Percentiles rank a stretch among this genome's conserved stretches.
phyloP scores from a whole-genome alignment of 2,797 vertebrate species.

The Mormyrops boulengeri region DNA sequence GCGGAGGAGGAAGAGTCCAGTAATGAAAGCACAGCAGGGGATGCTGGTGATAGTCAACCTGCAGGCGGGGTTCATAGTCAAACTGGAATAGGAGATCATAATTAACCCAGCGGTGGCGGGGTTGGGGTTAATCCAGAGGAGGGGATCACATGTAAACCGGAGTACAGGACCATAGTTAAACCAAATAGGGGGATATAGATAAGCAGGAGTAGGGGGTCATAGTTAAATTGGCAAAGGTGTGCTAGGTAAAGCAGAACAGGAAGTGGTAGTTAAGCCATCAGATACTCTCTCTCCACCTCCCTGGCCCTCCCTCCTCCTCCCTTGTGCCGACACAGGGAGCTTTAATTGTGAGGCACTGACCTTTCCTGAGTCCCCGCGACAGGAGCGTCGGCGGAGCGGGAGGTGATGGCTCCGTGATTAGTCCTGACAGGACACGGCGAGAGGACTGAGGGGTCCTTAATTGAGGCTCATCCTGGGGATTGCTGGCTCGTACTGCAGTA shows the following conservation, averaged over 20 bases:
- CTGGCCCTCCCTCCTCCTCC: neutral
- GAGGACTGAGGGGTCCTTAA: constrained; percentile 27
- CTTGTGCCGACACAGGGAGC: constrained; percentile 46
- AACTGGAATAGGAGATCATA: neutral
- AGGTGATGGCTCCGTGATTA: constrained; percentile 66
- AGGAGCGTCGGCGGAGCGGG: constrained; percentile 59
- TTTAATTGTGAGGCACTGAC: constrained; percentile 72
- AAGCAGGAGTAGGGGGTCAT: neutral
- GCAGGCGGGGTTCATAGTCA: neutral
- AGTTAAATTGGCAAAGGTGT: neutral
- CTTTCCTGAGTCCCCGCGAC: constrained; percentile 63
- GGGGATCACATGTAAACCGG: neutral
- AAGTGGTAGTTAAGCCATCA: neutral
- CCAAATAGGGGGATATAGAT: neutral
- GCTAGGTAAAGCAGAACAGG: neutral
- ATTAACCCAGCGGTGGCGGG: neutral
- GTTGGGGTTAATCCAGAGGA: neutral
- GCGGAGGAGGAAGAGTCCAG: neutral
- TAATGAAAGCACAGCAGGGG: neutral
- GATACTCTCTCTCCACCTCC: neutral
- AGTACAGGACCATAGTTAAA: neutral
- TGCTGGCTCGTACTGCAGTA: neutral
- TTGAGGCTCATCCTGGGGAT: constrained; percentile 24
- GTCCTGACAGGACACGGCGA: constrained; percentile 42
- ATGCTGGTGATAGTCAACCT: neutral